Percentiles rank a stretch among this genome's conserved stretches.
Conservation (phyloP, 2,113 vertebrate genomes). For the Pseudonaja textilis region DNA sequence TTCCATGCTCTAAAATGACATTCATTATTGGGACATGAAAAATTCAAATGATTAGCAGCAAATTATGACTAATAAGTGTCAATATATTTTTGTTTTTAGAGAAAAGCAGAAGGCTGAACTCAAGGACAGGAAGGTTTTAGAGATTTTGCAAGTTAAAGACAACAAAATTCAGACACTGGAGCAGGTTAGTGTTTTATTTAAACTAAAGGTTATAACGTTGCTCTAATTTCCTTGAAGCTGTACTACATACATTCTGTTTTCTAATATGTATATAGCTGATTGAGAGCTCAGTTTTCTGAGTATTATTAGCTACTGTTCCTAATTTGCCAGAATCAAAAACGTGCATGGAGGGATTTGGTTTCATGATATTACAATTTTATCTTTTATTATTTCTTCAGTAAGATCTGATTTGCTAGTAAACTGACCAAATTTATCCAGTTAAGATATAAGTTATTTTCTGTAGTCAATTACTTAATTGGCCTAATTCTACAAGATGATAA, state of each 20-base stretch:
- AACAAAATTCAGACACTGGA: slow-evolving; percentile 83
- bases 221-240: background rate
- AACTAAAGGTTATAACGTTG: background rate
- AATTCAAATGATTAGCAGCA: slow-evolving; percentile 65
- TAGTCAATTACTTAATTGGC: background rate
- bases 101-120: slow-evolving; percentile 91
- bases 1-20: slow-evolving; percentile 68
- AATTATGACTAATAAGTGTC: slow-evolving; percentile 66
- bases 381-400: background rate
- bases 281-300: background rate
- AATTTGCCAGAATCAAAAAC: background rate
- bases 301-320: background rate
- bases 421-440: background rate
- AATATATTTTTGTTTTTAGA: slow-evolving; percentile 70
- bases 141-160: slow-evolving; percentile 91
- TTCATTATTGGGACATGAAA: slow-evolving; percentile 66
- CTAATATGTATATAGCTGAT: background rate
- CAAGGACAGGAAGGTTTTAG: slow-evolving; percentile 89
- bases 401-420: background rate
- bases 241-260: slow-evolving; percentile 27
- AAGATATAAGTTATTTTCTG: background rate
- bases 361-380: background rate
- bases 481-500: background rate
- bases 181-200: slow-evolving; percentile 74
- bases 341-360: too few relatives aligned